A percentile compares a stretch with the other conserved stretches of the same genome.
Conservation (phyloP, 2,113 vertebrate genomes). For the Caranx ignobilis region DNA sequence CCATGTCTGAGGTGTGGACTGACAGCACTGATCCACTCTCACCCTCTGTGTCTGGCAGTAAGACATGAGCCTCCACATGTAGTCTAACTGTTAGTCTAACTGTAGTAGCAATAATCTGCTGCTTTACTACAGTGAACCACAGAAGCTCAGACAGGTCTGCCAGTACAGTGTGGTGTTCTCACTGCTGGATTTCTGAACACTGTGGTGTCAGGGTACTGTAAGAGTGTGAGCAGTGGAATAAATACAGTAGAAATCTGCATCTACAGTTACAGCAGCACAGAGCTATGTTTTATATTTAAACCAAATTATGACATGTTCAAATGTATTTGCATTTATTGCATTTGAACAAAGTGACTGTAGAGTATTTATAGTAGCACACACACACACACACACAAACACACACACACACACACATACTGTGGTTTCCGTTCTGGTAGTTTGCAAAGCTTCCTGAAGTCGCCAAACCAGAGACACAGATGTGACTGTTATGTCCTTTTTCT, state of each 20-base stretch:
- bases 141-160: no score
- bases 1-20: no score
- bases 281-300: neutral
- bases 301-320: neutral
- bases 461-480: constrained; percentile 67
- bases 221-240: neutral
- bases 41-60: no score
- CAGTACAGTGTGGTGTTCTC: neutral
- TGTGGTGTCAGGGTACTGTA: neutral
- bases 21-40: no score
- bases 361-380: constrained; percentile 37
- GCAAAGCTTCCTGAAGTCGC: constrained; percentile 86
- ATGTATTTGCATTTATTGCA: neutral
- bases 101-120: neutral
- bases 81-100: no score
- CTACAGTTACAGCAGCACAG: no score
- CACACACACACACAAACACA: constrained; percentile 22
- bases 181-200: neutral
- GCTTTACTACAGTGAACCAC: no score
- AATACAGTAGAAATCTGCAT: neutral
- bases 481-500: constrained; percentile 37
- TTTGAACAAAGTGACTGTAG: neutral
- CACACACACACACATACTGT: constrained; percentile 45
- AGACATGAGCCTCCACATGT: no score
- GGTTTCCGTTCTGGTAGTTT: constrained; percentile 83